Evolutionary conservation across 64 coral and sea anemone species (phyloP).

Genomic region (Stichodactyla mertensii): DNA sequence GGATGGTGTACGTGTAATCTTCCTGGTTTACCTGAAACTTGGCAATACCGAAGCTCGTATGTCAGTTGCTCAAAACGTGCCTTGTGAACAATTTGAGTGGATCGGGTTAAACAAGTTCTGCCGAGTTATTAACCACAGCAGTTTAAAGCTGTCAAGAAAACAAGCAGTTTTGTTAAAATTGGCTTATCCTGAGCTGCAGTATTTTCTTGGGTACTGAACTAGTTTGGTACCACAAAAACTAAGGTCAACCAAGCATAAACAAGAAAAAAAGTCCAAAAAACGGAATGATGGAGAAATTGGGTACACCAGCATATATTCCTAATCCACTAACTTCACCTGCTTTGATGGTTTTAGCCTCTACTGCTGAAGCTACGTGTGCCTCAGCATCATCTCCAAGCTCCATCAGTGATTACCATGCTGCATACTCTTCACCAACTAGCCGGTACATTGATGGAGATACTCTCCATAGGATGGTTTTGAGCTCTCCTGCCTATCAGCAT

Average conservation of each 20-base stretch:
- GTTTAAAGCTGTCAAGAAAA: slow-evolving; percentile 14
- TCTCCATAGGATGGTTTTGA: slow-evolving; percentile 89
- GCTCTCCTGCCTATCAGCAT: slow-evolving; percentile 71
- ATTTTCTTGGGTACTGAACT: neutral
- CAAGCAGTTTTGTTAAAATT: slow-evolving; percentile 6
- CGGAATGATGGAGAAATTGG: slow-evolving; percentile 80
- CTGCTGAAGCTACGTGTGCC: slow-evolving; percentile 76
- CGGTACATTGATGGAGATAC: slow-evolving; percentile 73
- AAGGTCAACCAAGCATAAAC: neutral
- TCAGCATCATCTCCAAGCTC: slow-evolving; percentile 76
- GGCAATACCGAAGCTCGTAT: neutral
- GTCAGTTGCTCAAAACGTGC: too few relatives aligned
- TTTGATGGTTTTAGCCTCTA: slow-evolving; percentile 91
- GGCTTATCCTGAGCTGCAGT: neutral
- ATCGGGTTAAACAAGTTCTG: slow-evolving; percentile 4
- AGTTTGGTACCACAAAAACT: neutral
- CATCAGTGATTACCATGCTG: slow-evolving; percentile 81
- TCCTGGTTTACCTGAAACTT: neutral
- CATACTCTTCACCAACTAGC: slow-evolving; percentile 76
- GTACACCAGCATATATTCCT: slow-evolving; percentile 73
- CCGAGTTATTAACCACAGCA: neutral
- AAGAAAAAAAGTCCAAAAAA: neutral
- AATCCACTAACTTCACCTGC: slow-evolving; percentile 85
- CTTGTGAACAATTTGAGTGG: neutral
- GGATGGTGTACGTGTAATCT: neutral